Base-by-base conservation (phyloP, 2,113 vertebrate species). In the Sinocyclocheilus grahami region DNA sequence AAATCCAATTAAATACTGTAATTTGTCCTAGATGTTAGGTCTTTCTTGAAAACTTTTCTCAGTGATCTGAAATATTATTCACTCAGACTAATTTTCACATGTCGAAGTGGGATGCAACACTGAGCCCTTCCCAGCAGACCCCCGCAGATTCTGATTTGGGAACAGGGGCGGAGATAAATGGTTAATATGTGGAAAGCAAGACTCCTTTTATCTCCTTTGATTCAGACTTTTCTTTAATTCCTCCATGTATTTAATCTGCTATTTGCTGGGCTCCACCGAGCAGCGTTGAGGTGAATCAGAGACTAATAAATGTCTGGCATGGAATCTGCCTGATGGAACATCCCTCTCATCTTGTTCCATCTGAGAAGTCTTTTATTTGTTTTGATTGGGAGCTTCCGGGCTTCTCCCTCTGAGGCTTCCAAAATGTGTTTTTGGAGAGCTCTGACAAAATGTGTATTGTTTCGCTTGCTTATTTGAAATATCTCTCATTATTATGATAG, bases 111-210 rank as follows among this genome's bases (percentile, higher is more conserved):
- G 79, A 27, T 3, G 3, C 60, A 78, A 81, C 83, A 82, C 46
- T 48, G 71, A 82, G 80, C 84, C 87, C 86, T 75, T 76, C 42
- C 27, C 37, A 1, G 85, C 87, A 82, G 83, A 89, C 13, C 20
- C 60, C 53, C 71, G 24, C 84, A 72, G 55, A 69, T 87, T 85
- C 86, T 77, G 51, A 89, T 60, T 33, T 8, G 55, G 71, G 42
- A 39, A 3, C 69, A 78, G 82, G 30, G 83, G 4, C 69, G 53
- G 18, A 86, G 85, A 88, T 67, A 14, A 82, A 67, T 82, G 62
- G 13, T 10, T 82, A 51, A 67, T 67, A 27, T 67, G 24, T 48
- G 11, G 22, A 46, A 18, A 63, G 37, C 37, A 65, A 65, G 33
- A 24, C 78, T 81, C 13, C 60, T 67, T 82, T 82, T 51, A 67